Percentiles rank a stretch among this genome's conserved stretches.
These are phyloP conservation scores for Aspidiotus rigidus DNA, from an alignment of 2,888 invertebrate genomes.

Conservation along the genomic window DNA sequence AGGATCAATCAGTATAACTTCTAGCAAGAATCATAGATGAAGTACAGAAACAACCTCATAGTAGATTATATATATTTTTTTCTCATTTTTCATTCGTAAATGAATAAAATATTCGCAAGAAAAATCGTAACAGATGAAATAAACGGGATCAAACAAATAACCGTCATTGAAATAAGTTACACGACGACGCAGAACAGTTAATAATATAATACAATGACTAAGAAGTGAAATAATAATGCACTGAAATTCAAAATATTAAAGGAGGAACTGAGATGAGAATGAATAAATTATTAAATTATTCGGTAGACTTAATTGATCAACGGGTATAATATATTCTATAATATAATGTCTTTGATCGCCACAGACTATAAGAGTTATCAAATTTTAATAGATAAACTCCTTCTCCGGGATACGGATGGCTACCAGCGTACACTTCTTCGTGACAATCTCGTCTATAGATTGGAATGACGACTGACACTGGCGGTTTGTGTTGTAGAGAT, in stretches of 20 bases:
- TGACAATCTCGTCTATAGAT: slow-evolving; percentile 94
- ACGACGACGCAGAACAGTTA: neutral
- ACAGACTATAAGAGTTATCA: slow-evolving; percentile 97
- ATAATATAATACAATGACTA: neutral
- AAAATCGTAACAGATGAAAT: no score
- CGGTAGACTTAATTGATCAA: slow-evolving; percentile 28
- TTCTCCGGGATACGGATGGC: slow-evolving; percentile 91
- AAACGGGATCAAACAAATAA: neutral
- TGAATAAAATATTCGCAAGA: no score
- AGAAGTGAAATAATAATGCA: neutral
- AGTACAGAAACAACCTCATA: no score
- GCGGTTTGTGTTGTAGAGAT: slow-evolving; percentile 44
- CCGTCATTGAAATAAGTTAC: neutral
- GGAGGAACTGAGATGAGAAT: no score
- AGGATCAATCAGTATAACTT: no score
- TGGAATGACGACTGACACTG: slow-evolving; percentile 78
- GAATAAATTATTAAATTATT: no score
- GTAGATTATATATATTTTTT: no score
- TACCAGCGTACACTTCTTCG: slow-evolving; percentile 94
- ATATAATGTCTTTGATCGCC: slow-evolving; percentile 98
- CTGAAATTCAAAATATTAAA: neutral
- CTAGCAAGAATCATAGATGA: no score
- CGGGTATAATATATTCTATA: slow-evolving; percentile 97
- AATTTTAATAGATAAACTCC: slow-evolving; percentile 97
- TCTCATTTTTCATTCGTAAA: no score